phyloP scores from a whole-genome alignment of 1,140 invertebrate species.

The Prorops nasuta region DNA sequence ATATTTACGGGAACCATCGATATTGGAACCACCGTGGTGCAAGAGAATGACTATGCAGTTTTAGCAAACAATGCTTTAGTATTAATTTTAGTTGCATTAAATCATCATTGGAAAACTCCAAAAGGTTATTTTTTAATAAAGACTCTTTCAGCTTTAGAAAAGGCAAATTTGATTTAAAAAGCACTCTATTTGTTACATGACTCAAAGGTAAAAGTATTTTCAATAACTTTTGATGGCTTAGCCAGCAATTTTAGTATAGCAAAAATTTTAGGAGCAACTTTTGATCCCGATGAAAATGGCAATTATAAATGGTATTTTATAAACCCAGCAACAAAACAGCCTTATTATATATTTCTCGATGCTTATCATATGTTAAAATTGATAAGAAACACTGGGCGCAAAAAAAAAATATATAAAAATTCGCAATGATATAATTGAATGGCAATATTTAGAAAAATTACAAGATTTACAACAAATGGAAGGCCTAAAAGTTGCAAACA shows the following conservation, averaged over 20 bases:
- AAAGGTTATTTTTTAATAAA: slow-evolving; percentile 32
- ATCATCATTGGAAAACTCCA: slow-evolving; percentile 32
- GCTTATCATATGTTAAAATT: not conserved
- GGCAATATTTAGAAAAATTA: not conserved
- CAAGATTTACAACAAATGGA: not conserved
- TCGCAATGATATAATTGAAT: not conserved
- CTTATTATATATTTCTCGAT: not conserved
- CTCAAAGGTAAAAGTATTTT: slow-evolving; percentile 15
- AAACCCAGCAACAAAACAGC: not conserved
- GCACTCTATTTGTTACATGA: slow-evolving; percentile 14
- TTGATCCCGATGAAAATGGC: not conserved
- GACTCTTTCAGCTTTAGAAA: slow-evolving; percentile 16
- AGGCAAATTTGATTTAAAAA: slow-evolving; percentile 21
- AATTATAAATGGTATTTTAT: not conserved
- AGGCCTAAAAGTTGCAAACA: slow-evolving; percentile 1
- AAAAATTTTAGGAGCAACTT: slow-evolving; percentile 10
- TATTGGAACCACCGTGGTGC: slow-evolving; percentile 14
- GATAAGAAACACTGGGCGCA: not conserved
- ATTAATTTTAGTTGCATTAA: slow-evolving; percentile 27
- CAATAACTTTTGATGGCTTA: slow-evolving; percentile 32
- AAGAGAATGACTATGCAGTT: slow-evolving; percentile 15
- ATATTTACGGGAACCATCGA: no score
- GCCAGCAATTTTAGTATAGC: slow-evolving; percentile 20
- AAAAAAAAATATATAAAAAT: not conserved
- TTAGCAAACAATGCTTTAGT: slow-evolving; percentile 31